Evolutionary conservation across 2,113 vertebrate genomes (phyloP), one percentile per base, ranked within the genome.

Genomic region (Oplegnathus fasciatus): DNA sequence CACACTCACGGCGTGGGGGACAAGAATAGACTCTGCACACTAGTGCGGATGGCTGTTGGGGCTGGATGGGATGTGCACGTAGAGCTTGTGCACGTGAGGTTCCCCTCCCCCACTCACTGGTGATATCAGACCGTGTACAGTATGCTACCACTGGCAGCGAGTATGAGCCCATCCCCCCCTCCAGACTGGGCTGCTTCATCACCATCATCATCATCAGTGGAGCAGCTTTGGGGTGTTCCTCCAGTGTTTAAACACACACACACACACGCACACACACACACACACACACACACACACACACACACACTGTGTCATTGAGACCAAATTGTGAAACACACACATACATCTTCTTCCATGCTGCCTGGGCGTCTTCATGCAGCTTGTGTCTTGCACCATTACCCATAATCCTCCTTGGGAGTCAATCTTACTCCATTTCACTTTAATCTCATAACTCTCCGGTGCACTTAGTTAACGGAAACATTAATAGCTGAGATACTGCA

Each of bases 91-190:
- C 87, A 91, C 18, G 74, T 92, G 88, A 73, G 58, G 18, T 24
- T 57, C 74, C 91, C 92, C 65, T 57, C 87, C 85, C 85, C 78
- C 62, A 26, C 40, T 44, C 44, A 34, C 28, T 58, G 22, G 37
- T 92, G 80, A 92, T 85, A 78, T 87, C 84, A 86, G 68, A 85
- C 44, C 30, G 1, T 55, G 80, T 91, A 91, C 82, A 86, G 83
- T 89, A 44, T 64, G 72, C 75, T 69, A 78, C 76, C 40, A 52
- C 54, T 75, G 78, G 60, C 74, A 60, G 72, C 22, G 13, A 81
- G 46, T 62, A 58, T 22, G 46, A 77, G 62, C 87, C 89, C 89
- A 64, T 81, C 91, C 84, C 83, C 83, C 90, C 74, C 7, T 54
- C 58, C 18, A 9, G 58, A 75, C 58, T 58, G 71, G 26, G 48